Base-by-base conservation (phyloP, 2,888 invertebrate species). In the Ditula angustiorana region DNA sequence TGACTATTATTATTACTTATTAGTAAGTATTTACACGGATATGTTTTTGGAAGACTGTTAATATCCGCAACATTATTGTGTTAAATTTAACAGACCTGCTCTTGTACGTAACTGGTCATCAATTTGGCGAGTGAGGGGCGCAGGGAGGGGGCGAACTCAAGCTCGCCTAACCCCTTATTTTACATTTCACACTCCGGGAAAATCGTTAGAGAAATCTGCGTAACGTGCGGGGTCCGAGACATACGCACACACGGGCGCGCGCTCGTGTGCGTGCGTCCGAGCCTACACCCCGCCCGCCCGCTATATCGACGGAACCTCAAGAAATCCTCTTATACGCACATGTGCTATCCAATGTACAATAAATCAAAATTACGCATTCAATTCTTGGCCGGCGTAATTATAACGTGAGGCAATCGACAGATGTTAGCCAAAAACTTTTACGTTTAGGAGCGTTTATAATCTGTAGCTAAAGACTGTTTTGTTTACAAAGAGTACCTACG, bases 181-280 rank as follows among this genome's bases (percentile, higher is more conserved):
- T 92, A 92, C 92, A 92, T 92, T 92, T 92, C 92, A 92, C 92
- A 92, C 92, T 92, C 90, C 86, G 90, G 91, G 92, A 92, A 92
- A 92, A 92, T 92, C 92, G 92, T 92, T 92, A 92, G 91, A 90
- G 92, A 92, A 92, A 92, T 92, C 92, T 92, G 92, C 92, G 90
- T 92, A 90, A 81, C 90, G 87, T 90, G 90, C 87, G 86, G 86
- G 89, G 92, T 89, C 91, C 89, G 90, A 90, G 89, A 88, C 87
- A 81, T 81, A 85, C 87, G 81, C 90, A 88, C 88, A 88, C 90
- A 78, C 74, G 67, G 76, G 67, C 70, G 58, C 53, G 69, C 53
- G 21, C 13, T 72, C 61, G 77, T 69, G 66, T 67, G 74, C 77
- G 76, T 76, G 79, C 82, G 86, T 82, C 88, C 88, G 78, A 83